Conservation (phyloP, 2,888 invertebrate species). For the Stenolophus ochropezus region DNA sequence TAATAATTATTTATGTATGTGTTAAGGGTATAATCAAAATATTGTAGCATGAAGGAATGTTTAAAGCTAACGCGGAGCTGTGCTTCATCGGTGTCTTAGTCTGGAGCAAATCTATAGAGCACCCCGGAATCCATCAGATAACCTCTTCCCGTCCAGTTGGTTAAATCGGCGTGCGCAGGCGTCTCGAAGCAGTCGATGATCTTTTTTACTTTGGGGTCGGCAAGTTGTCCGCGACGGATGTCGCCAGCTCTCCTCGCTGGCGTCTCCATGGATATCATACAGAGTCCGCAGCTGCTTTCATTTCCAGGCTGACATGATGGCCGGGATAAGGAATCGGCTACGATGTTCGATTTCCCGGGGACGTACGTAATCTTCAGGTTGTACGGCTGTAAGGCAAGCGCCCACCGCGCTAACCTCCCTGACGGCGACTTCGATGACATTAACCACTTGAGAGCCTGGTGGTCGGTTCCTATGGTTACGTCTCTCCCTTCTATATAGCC, state of each 20-base stretch:
- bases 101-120: no score
- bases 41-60: no score
- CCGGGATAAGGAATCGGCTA: neutral
- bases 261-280: neutral
- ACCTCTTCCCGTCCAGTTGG: no score
- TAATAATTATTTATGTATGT: no score
- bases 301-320: neutral
- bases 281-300: neutral
- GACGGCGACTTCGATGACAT: neutral
- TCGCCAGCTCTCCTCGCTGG: neutral
- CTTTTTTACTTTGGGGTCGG: neutral
- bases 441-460: neutral
- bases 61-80: no score
- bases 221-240: neutral
- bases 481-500: neutral
- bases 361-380: neutral
- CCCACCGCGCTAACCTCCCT: no score
- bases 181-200: neutral
- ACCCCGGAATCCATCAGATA: no score
- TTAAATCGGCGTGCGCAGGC: no score
- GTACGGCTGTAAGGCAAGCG: neutral
- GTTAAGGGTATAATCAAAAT: no score
- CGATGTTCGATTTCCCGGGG: neutral
- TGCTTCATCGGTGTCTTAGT: no score
- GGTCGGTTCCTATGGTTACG: neutral